Evolutionary conservation across 2,797 vertebrate species (phyloP).

Genomic region (Xenops minutus): DNA sequence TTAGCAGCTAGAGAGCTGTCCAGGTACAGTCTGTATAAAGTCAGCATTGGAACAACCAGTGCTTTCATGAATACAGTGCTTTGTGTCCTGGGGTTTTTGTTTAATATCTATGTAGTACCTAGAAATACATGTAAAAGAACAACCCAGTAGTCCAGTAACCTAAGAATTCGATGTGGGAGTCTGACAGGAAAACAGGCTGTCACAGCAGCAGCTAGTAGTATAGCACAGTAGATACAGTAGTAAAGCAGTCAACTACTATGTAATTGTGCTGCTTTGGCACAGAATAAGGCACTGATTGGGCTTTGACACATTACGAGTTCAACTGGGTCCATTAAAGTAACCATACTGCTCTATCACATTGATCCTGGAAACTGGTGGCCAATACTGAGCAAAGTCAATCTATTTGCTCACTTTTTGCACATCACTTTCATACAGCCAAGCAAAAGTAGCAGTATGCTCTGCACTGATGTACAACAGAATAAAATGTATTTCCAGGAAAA

Average conservation of each 20-base stretch:
- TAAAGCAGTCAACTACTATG: background rate
- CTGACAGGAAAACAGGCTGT: background rate
- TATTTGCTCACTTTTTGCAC: background rate
- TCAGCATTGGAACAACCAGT: constrained; percentile 37
- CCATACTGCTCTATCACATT: background rate
- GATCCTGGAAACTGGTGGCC: background rate
- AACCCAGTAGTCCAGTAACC: background rate
- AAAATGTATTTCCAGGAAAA: background rate
- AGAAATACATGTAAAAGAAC: background rate
- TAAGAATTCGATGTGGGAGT: background rate
- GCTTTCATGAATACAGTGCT: background rate
- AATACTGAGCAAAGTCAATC: background rate
- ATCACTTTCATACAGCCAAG: background rate
- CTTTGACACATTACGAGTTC: background rate
- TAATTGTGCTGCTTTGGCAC: background rate
- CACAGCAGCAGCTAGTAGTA: constrained; percentile 8
- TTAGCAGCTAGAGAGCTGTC: constrained; percentile 43
- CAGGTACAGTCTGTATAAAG: constrained; percentile 47
- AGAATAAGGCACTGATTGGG: background rate
- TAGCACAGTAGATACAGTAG: background rate
- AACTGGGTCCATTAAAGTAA: background rate
- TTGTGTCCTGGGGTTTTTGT: background rate
- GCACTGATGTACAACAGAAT: background rate
- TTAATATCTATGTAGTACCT: background rate
- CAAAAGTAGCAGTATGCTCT: background rate